Evolutionary conservation across 2,888 invertebrate species (phyloP), one percentile per base, ranked within the genome.

Genomic region (Tiliacea citrago): DNA sequence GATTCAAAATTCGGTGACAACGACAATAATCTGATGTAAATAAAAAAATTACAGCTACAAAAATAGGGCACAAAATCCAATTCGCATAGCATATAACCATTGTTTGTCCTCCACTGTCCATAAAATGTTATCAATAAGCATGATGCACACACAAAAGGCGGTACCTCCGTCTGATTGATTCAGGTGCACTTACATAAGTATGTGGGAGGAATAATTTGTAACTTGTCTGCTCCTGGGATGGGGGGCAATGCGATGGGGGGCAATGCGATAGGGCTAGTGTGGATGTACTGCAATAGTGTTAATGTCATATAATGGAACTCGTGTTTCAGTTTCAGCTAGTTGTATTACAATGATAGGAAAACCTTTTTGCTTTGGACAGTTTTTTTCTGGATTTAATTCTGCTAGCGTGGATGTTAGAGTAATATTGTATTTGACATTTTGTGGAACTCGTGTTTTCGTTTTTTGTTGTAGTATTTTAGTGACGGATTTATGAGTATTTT

Each of bases 161-260:
- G 94, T 91, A 92, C 94, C 89, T 81, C 93, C 90, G 92, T 94
- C 92, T 95, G 95, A 96, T 96, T 95, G 95, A 96, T 96, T 95
- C 96, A 94, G 95, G 94, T 95, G 95, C 95, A 95, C 93, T 94
- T 93, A 95, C 92, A 92, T 91, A 92, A 94, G 91, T 92, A 94
- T 93, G 95, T 95, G 94, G 96, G 96, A 93, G 96, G 96, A 96
- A 96, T 96, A 96, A 96, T 95, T 95, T 96, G 95, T 95, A 91
- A 90, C 91, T 90, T 92, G 90, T 87, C 89, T 86, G 94, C 94
- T 95, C 90, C 94, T 93, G 95, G 90, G 88, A 88, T 82, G 73
- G 82, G 78, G 76, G 85, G 82, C 86, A 84, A 69, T 78, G 55
- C 69, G 79, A 69, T 77, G 85, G 78, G 81, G 70, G n/a, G n/a